Percentiles rank a stretch among this genome's conserved stretches.
Evolutionary conservation across 1,140 invertebrate genomes (phyloP).

Genomic region (Zeugodacus cucurbitae): DNA sequence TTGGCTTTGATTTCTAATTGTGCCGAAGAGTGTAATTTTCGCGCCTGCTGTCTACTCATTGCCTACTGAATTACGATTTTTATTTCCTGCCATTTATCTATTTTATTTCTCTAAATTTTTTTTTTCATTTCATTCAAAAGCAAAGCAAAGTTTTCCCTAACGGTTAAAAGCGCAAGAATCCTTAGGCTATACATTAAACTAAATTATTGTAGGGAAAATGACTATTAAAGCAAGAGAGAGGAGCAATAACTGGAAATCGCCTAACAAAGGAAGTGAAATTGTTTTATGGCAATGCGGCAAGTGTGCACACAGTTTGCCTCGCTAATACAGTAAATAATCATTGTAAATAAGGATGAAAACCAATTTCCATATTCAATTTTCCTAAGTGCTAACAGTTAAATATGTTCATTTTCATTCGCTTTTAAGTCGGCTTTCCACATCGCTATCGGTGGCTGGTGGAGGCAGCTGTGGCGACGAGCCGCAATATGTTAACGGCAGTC

Average conservation of each 20-base stretch:
- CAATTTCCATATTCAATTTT: slow-evolving; percentile 33
- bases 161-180: background rate
- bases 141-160: background rate
- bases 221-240: background rate
- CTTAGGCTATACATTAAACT: background rate
- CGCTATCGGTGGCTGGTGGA: too few relatives aligned
- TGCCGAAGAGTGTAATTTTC: background rate
- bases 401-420: background rate
- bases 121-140: background rate
- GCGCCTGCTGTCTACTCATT: background rate
- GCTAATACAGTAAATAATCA: background rate
- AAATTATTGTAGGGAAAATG: background rate
- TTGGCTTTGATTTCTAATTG: background rate
- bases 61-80: background rate
- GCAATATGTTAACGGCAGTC: background rate
- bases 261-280: background rate
- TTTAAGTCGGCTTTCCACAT: background rate
- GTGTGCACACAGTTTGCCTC: background rate
- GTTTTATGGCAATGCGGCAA: background rate
- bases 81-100: background rate
- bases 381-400: background rate
- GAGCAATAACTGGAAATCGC: background rate
- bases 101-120: background rate
- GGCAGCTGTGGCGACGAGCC: background rate
- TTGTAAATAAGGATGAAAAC: background rate